Conservation (phyloP, 2,797 vertebrate species). For the Cyprinodon diabolis region DNA sequence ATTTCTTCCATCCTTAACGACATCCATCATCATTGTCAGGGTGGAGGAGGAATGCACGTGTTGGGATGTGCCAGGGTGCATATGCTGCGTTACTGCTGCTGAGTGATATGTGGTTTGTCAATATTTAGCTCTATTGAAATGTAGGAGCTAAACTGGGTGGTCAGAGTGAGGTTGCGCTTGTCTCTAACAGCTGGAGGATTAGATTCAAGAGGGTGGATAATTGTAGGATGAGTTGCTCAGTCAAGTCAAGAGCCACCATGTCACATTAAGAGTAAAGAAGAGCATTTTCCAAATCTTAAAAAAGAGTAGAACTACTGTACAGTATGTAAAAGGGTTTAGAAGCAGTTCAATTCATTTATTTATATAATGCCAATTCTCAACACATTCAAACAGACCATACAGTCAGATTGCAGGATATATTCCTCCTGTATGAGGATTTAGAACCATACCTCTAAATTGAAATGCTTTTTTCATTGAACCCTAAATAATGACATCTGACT, state of each 20-base stretch:
- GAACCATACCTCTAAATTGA: not conserved
- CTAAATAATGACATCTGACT: not conserved
- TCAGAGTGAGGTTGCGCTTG: slow-evolving; percentile 6
- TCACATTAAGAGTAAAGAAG: not conserved
- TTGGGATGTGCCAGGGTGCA: slow-evolving; percentile 20
- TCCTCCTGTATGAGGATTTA: not conserved
- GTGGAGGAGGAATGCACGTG: slow-evolving; percentile 29
- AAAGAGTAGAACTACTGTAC: not conserved
- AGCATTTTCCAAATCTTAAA: not conserved
- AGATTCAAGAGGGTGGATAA: not conserved
- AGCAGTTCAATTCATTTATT: too few species aligned
- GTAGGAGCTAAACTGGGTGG: slow-evolving; percentile 39
- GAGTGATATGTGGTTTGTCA: slow-evolving; percentile 62
- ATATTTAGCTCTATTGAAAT: slow-evolving; percentile 55
- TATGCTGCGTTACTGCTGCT: slow-evolving; percentile 25
- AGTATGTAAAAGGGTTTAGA: not conserved
- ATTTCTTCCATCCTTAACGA: slow-evolving; percentile 59
- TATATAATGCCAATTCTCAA: too few species aligned
- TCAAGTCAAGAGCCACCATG: fast-evolving
- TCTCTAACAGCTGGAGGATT: not conserved
- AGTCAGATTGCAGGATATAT: too few species aligned
- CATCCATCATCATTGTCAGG: slow-evolving; percentile 80
- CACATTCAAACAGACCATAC: too few species aligned
- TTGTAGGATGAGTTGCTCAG: not conserved
- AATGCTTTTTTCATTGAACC: not conserved